A percentile compares a stretch with the other conserved stretches of the same genome.
Conservation (phyloP, 2,113 vertebrate species). For the Pedionomus torquatus region DNA sequence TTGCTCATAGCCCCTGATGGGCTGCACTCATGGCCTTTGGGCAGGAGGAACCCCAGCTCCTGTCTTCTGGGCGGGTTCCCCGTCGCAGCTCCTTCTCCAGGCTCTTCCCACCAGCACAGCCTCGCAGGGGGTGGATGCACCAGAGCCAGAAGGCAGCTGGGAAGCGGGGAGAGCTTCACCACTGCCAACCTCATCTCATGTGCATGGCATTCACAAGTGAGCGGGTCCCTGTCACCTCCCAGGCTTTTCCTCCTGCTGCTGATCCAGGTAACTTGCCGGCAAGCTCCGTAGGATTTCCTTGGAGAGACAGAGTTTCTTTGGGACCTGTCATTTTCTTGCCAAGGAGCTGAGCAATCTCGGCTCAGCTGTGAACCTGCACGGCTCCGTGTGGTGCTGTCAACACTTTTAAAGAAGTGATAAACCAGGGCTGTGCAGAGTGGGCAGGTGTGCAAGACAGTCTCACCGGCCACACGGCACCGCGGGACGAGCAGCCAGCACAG, state of each 20-base stretch:
- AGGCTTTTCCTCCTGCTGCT: background rate
- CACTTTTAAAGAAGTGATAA: background rate
- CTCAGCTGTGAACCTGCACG: background rate
- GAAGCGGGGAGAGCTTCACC: background rate
- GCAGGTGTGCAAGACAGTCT: conserved; percentile 13
- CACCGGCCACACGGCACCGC: background rate
- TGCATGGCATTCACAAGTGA: background rate
- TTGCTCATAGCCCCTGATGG: background rate
- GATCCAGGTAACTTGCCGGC: background rate
- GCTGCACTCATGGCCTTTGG: background rate
- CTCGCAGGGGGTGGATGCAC: background rate
- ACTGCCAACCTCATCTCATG: background rate
- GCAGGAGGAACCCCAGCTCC: background rate
- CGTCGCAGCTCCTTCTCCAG: background rate
- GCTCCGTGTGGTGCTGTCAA: conserved; percentile 29
- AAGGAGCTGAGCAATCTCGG: conserved; percentile 41
- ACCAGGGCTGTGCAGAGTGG: background rate
- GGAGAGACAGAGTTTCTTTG: background rate
- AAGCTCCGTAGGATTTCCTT: background rate
- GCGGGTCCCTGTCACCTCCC: background rate
- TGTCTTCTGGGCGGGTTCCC: background rate
- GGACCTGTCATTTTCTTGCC: background rate
- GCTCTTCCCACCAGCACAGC: background rate
- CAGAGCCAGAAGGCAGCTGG: background rate
- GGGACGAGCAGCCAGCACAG: background rate